Evolutionary conservation across 2,888 invertebrate species (phyloP), one percentile per base, ranked within the genome.

Genomic region (Aleiodes alternator): DNA sequence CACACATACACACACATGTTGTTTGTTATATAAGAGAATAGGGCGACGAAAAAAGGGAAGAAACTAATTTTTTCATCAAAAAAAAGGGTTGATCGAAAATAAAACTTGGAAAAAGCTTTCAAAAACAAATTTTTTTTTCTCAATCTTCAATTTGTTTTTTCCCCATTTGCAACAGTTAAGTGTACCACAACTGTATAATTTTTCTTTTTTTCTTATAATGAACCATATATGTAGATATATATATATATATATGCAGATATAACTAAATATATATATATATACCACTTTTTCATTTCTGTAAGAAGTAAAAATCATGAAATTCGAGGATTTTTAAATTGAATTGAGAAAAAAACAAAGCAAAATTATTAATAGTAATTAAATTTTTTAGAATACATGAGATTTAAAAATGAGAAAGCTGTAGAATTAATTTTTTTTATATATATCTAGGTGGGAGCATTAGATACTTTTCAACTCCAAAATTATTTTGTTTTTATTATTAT

Each of bases 1-100:
- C 48, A 82, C 59, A 83, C 51, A 81, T 59, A 77, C 73, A 84
- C 78, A 86, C 82, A 86, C 80, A 84, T 83, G 85, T 87, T 88
- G 85, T 87, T 88, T 87, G 86, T 87, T 87, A 87, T 86, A 87
- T 84, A 85, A 84, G 83, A 85, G 80, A 70, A 84, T 84, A 83
- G 83, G 85, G 85, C 84, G 84, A 85, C 82, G 66, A 83, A 85
- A 68, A 51, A 53, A 53, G 12, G 43, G 7, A 43, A 34, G 6
- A 43, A 43, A 43, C 9, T 14, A 14, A 51, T 12, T 68, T 80
- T 87, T 86, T 85, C 85, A 84, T 85, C 83, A 80, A 82, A 83
- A 48, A 64, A 64, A 68, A 85, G 81, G 85, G 84, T 87, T 87
- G 85, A 87, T 86, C 84, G 85, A 86, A 77, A 86, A 87, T 86